Conservation (phyloP, 2,113 vertebrate genomes). For the Otocyon megalotis region DNA sequence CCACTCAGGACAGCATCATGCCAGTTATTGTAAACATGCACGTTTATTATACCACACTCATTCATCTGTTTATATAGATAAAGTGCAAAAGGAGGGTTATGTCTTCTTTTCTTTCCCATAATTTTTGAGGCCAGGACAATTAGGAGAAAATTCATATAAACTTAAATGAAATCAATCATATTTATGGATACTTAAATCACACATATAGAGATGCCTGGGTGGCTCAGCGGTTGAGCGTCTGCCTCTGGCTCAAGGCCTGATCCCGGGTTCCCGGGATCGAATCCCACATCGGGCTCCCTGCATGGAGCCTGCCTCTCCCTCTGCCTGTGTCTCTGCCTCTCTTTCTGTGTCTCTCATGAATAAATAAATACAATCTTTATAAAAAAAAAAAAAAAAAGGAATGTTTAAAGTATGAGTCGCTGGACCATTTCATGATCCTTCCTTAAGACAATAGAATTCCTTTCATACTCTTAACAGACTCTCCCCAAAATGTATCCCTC, state of each 20-base stretch:
- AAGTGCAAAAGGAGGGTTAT: background rate
- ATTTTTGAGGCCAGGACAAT: background rate
- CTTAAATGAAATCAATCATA: constrained; percentile 23
- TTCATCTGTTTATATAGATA: background rate
- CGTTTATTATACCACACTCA: background rate
- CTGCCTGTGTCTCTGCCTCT: background rate
- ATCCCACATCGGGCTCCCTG: background rate
- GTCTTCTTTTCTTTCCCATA: background rate
- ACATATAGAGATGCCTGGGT: background rate
- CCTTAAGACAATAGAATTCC: background rate
- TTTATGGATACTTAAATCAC: background rate
- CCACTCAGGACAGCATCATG: background rate
- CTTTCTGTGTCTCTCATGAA: background rate
- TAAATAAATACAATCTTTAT: background rate
- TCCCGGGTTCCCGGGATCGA: background rate
- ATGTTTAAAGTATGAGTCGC: background rate
- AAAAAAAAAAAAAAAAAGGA: background rate
- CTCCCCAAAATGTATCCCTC: background rate
- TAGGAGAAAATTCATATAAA: constrained; percentile 23
- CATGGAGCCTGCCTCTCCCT: background rate
- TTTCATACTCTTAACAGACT: background rate
- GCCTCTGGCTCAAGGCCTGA: background rate
- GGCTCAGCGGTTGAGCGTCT: background rate
- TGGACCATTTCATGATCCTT: background rate
- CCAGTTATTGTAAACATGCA: background rate